Conservation (phyloP, 2,888 invertebrate genomes). For the Candidula unifasciata region DNA sequence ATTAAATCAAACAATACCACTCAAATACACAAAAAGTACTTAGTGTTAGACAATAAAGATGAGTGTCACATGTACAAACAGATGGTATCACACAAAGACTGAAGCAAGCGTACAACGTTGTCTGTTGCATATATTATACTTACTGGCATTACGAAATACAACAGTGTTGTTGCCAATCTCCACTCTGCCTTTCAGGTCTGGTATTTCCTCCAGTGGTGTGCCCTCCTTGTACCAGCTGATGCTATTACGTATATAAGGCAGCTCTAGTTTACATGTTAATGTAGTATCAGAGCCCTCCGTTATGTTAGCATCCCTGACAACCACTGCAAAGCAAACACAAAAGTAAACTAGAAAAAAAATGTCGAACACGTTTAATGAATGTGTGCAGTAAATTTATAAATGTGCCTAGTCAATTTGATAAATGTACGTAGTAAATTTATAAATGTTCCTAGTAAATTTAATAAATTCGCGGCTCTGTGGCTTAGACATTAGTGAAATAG, state of each 20-base stretch:
- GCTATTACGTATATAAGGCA: neutral
- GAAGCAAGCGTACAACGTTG: no score
- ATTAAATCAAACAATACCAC: no score
- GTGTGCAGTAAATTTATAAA: neutral
- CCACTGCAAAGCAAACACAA: neutral
- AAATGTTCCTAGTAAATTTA: no score
- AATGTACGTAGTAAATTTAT: neutral
- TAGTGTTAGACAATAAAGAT: no score
- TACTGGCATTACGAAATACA: conserved; percentile 20
- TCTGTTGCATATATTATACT: neutral
- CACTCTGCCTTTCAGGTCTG: conserved; percentile 32
- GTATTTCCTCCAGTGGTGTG: neutral
- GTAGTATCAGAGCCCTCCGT: conserved; percentile 21
- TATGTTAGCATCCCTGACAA: neutral
- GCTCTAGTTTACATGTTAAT: conserved; percentile 5
- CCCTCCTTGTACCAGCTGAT: conserved; percentile 18
- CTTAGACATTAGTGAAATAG: no score
- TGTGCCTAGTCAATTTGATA: no score
- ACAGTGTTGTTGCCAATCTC: conserved; percentile 18
- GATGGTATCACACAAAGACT: no score
- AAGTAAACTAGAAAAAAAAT: neutral
- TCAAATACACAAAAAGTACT: no score
- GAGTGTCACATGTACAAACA: no score
- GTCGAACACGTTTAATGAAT: neutral
- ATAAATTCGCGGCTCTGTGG: no score